These are phyloP conservation scores for Drosophila teissieri DNA, from an alignment of 1,140 invertebrate genomes.

Conservation along the genomic window DNA sequence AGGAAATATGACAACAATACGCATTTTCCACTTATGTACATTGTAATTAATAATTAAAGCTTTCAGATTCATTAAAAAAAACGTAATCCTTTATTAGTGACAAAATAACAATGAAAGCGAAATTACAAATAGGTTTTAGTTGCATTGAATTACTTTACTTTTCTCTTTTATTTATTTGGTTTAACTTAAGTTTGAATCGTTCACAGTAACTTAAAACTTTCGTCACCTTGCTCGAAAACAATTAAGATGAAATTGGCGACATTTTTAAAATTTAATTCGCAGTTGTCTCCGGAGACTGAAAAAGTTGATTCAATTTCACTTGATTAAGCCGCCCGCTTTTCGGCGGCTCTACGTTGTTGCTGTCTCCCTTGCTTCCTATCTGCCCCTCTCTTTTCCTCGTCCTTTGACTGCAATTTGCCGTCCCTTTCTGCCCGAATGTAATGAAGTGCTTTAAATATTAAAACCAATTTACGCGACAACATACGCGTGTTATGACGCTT, in stretches of 20 bases:
- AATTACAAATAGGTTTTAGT: not conserved
- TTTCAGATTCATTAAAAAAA: no score
- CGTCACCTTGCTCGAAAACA: not conserved
- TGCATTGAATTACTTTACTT: no score
- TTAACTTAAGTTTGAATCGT: not conserved
- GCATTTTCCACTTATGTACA: no score
- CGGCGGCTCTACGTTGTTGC: slow-evolving; percentile 21
- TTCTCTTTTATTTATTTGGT: not conserved
- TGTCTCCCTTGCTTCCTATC: not conserved
- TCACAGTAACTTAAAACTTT: not conserved
- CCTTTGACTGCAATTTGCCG: not conserved
- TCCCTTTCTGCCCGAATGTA: slow-evolving; percentile 45
- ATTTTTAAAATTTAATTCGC: slow-evolving; percentile 17
- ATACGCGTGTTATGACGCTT: slow-evolving; percentile 78
- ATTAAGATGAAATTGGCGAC: slow-evolving; percentile 2
- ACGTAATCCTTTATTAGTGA: no score
- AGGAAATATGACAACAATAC: no score
- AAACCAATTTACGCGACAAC: slow-evolving; percentile 82
- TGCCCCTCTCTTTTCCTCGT: not conserved
- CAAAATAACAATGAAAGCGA: no score
- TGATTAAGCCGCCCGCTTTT: slow-evolving; percentile 59
- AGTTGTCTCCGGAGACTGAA: slow-evolving; percentile 1
- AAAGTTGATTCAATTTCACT: slow-evolving; percentile 58
- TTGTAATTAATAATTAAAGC: no score
- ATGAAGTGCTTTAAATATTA: slow-evolving; percentile 82